A percentile compares a stretch with the other conserved stretches of the same genome.
Evolutionary conservation across 2,113 vertebrate genomes (phyloP).

Genomic region (Herpetotheres cachinnans): DNA sequence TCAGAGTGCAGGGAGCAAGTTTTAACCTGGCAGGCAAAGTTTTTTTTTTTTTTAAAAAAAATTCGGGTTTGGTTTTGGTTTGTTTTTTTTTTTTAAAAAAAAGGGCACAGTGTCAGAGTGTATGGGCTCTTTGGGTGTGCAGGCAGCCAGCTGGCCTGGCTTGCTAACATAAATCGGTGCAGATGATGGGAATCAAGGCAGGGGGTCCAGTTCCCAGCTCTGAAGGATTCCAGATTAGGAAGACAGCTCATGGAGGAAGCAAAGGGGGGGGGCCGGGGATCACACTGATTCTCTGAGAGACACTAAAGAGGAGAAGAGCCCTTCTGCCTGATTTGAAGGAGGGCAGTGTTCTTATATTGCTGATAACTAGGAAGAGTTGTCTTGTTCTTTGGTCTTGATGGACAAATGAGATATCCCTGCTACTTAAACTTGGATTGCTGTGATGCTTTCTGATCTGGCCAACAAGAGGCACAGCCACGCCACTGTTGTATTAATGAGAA

Average conservation of each 20-base stretch:
- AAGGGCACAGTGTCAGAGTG: neutral
- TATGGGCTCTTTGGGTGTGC: neutral
- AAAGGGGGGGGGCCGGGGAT: neutral
- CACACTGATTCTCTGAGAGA: neutral
- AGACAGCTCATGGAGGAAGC: neutral
- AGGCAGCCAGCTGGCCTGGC: neutral
- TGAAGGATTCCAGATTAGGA: slow-evolving; percentile 5
- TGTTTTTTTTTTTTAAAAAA: neutral
- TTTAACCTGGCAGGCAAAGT: neutral
- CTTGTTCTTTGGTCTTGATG: neutral
- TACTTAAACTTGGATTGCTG: neutral
- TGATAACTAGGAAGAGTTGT: neutral
- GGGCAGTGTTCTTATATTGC: neutral
- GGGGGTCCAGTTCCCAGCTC: slow-evolving; percentile 31
- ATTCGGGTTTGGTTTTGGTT: neutral
- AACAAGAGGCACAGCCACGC: neutral
- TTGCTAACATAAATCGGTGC: neutral
- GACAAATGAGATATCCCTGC: neutral
- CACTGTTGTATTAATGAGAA: neutral
- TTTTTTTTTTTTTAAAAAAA: neutral
- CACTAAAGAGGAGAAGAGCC: neutral
- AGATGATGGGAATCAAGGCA: slow-evolving; percentile 41
- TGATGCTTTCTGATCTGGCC: neutral
- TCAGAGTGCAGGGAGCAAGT: neutral
- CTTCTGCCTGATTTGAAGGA: slow-evolving; percentile 17